Evolutionary conservation across 2,797 vertebrate genomes (phyloP), one percentile per base, ranked within the genome.

Genomic region (Buceros bicornis): DNA sequence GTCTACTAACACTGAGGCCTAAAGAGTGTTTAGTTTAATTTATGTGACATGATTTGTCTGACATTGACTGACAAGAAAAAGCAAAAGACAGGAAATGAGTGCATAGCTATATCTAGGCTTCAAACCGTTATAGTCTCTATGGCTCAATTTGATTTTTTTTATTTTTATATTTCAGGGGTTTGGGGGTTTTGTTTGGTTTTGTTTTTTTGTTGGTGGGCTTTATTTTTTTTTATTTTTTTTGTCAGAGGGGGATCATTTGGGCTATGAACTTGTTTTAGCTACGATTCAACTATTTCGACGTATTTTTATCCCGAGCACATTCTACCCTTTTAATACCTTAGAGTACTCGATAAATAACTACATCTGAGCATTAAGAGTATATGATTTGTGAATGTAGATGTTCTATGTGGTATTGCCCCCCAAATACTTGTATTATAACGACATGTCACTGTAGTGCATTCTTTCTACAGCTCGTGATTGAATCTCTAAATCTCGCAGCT

Each of bases 41-140:
- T 86, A 9, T 42, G n/a, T 71, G 53, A 77, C 54, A 43, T n/a
- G 58, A 84, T 71, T 65, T 84, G 37, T 73, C 45, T 93, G 82
- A 89, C 29, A 70, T 82, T 62, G 79, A 62, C 65, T 86, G 79
- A 66, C 82, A 92, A 95, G 70, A 24, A 81, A 92, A 89, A 92
- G 57, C 54, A 70, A 69, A 87, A 78, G 14, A 45, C 40, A 78
- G 65, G 60, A 71, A 90, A 80, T 60, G 35, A 90, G 62, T 78
- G 28, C 48, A 79, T 45, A 26, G 35, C n/a, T 94, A 13, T 54
- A 66, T 79, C 4, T 31, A 67, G 28, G 35, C 60, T 88, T 62
- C 58, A 58, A 21, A 26, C 9, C 28, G 62, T 84, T 62, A 53
- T 29, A 64, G 42, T 80, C 70, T 76, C 43, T 76, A 4, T 31